Conservation (phyloP, 92 coral and sea anemone species). For the Blastomussa wellsi region DNA sequence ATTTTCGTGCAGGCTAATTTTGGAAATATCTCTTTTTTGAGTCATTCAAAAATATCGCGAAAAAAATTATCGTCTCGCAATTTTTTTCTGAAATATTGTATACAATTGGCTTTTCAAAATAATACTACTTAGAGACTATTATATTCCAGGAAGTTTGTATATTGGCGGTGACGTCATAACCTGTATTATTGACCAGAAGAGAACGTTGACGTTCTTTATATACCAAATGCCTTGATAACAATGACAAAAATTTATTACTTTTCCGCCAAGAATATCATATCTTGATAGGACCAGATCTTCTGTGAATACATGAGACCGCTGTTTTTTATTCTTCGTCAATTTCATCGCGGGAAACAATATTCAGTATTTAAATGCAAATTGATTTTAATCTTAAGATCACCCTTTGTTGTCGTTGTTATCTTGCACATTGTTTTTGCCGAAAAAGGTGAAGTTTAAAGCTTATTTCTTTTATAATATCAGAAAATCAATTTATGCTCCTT, state of each 20-base stretch:
- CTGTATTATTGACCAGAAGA: neutral
- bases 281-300: neutral
- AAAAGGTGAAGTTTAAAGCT: constrained; percentile 13
- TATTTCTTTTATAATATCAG: neutral
- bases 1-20: neutral
- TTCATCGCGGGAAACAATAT: constrained; percentile 2
- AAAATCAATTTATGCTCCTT: neutral
- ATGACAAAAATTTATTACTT: neutral
- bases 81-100: neutral
- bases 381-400: constrained; percentile 12
- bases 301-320: neutral
- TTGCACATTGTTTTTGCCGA: constrained; percentile 8
- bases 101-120: neutral
- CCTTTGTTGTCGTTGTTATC: constrained; percentile 22
- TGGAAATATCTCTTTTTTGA: neutral
- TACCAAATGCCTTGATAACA: neutral
- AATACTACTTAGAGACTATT: neutral
- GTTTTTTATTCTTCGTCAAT: neutral
- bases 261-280: neutral
- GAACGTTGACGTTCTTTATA: neutral
- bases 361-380: constrained; percentile 24
- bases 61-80: neutral
- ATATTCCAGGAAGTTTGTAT: constrained; percentile 13
- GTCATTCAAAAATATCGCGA: neutral
- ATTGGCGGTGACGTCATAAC: constrained; percentile 7